phyloP scores from a whole-genome alignment of 2,113 vertebrate species.

The Chaenocephalus aceratus region DNA sequence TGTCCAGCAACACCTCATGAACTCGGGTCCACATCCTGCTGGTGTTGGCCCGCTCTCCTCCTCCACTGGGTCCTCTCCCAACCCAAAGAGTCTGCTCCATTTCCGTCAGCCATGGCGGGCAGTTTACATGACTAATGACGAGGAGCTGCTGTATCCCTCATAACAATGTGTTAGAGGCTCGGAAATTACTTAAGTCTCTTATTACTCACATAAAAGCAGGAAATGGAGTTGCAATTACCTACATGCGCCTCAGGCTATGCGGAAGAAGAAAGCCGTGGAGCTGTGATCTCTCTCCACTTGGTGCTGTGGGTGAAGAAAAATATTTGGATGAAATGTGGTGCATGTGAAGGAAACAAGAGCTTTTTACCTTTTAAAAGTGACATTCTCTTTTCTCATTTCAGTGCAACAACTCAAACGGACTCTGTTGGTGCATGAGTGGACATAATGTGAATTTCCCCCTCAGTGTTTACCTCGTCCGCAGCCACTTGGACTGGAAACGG shows the following conservation, averaged over 20 bases:
- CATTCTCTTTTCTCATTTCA: conserved; percentile 38
- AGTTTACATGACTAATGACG: conserved; percentile 34
- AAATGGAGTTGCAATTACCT: conserved; percentile 47
- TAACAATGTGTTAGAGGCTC: conserved; percentile 1
- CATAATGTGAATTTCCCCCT: conserved; percentile 42
- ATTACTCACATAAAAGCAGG: conserved; percentile 57
- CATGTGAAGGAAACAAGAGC: conserved; percentile 32
- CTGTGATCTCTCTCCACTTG: conserved; percentile 12
- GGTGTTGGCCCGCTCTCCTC: conserved; percentile 45
- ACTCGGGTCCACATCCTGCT: conserved; percentile 63
- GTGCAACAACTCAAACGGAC: conserved; percentile 19
- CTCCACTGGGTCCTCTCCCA: conserved; percentile 34
- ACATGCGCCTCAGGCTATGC: conserved; percentile 30
- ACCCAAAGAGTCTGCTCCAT: conserved; percentile 44
- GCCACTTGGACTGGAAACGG: conserved; percentile 39
- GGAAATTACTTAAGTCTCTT: conserved; percentile 53
- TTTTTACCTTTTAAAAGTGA: conserved; percentile 12
- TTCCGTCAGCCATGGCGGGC: conserved; percentile 33
- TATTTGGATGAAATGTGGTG: background rate
- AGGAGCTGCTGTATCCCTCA: conserved; percentile 41
- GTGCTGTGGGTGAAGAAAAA: conserved; percentile 2
- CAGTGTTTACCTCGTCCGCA: conserved; percentile 25
- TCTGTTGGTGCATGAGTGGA: conserved; percentile 40
- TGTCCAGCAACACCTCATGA: conserved; percentile 81
- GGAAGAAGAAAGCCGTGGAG: background rate